Conservation (phyloP, 2,797 vertebrate genomes). For the Bovichtus variegatus region DNA sequence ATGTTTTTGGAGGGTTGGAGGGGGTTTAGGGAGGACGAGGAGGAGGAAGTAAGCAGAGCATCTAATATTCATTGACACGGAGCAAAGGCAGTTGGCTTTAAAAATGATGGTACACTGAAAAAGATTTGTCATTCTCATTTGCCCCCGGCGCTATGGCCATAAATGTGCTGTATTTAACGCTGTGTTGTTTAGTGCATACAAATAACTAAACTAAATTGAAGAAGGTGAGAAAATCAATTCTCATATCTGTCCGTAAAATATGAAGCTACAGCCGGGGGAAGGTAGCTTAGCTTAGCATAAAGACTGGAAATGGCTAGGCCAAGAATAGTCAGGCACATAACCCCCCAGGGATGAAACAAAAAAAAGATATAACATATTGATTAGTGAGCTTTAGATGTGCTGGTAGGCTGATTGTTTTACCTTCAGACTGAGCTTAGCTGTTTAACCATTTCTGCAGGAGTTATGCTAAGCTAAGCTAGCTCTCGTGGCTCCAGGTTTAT, state of each 20-base stretch:
- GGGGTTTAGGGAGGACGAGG: too few species aligned
- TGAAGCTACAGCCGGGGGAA: neutral
- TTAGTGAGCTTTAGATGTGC: neutral
- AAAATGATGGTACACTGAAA: slow-evolving; percentile 2
- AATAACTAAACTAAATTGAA: neutral
- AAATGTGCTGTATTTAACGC: neutral
- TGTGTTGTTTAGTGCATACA: neutral
- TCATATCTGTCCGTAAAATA: neutral
- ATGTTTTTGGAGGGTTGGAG: neutral
- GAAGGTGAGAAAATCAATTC: neutral
- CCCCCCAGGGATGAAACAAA: neutral
- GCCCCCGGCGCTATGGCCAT: neutral
- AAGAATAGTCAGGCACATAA: too few species aligned
- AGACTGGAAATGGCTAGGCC: too few species aligned
- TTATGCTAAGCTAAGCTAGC: neutral
- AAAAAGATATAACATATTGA: neutral
- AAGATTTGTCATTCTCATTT: slow-evolving; percentile 2
- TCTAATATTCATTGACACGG: slow-evolving; percentile 15
- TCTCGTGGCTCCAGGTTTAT: neutral
- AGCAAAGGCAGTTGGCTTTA: neutral
- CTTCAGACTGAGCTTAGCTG: neutral
- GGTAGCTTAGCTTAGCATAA: neutral
- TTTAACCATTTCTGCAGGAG: neutral
- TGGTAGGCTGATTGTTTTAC: neutral
- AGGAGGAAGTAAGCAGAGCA: slow-evolving; percentile 14